Conservation (phyloP, 2,797 vertebrate genomes). For the Cuniculus paca region DNA sequence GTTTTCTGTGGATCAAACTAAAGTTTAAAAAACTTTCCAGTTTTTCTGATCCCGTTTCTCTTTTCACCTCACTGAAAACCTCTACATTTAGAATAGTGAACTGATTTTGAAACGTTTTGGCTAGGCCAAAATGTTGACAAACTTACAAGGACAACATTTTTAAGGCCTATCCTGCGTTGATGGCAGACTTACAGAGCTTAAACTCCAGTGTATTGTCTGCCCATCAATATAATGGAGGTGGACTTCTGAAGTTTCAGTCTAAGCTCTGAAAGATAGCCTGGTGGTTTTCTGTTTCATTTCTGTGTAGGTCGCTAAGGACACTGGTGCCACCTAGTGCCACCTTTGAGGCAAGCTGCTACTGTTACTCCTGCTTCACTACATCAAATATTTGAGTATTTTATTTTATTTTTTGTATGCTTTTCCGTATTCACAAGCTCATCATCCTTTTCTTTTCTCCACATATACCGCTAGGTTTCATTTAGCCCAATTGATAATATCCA, state of each 20-base stretch:
- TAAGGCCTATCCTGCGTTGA: neutral
- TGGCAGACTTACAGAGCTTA: neutral
- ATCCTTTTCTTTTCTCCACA: conserved; percentile 31
- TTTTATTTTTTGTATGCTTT: neutral
- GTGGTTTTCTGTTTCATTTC: neutral
- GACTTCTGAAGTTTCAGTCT: conserved; percentile 1
- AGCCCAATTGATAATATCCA: conserved; percentile 1
- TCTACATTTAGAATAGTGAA: conserved; percentile 43
- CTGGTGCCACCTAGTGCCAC: conserved; percentile 71
- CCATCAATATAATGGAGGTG: neutral
- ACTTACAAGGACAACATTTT: neutral
- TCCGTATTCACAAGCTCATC: neutral
- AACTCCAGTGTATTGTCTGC: neutral
- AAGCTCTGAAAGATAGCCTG: neutral
- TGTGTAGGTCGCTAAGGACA: neutral
- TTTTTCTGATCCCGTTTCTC: neutral
- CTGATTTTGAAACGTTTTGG: conserved; percentile 4
- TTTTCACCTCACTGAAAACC: conserved; percentile 4
- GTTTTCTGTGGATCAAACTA: conserved; percentile 22
- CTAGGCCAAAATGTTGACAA: conserved; percentile 35
- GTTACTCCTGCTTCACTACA: neutral
- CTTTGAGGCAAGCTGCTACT: neutral
- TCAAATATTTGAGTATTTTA: neutral
- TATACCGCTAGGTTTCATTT: conserved; percentile 16
- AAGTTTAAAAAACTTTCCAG: neutral